A percentile compares a stretch with the other conserved stretches of the same genome.
Evolutionary conservation across 2,888 invertebrate species (phyloP).

Genomic region (Plutella xylostella): DNA sequence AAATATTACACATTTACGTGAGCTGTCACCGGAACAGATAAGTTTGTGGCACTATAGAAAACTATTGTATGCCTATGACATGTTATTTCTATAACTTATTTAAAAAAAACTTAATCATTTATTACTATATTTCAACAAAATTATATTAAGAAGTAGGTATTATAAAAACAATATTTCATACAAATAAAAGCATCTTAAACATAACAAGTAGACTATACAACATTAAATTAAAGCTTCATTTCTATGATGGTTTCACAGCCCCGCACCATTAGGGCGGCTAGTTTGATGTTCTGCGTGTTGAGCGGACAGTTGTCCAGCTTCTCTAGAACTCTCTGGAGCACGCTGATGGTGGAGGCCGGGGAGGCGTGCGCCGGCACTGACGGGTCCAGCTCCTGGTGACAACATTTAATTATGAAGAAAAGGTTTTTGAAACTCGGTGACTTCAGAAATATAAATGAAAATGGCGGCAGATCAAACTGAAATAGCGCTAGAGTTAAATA

Average conservation of each 20-base stretch:
- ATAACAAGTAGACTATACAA: not conserved
- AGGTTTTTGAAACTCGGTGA: no score
- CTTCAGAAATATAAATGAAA: no score
- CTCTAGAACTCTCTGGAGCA: conserved; percentile 38
- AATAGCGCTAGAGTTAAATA: no score
- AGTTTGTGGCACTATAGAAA: no score
- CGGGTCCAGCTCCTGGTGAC: conserved; percentile 40
- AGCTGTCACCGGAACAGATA: no score
- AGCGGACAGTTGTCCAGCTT: conserved; percentile 31
- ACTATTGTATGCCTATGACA: no score
- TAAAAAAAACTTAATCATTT: no score
- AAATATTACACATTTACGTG: no score
- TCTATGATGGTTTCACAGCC: conserved; percentile 43
- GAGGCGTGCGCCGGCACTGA: conserved; percentile 53
- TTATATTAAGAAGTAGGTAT: no score
- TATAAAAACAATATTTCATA: not conserved
- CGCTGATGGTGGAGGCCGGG: conserved; percentile 36
- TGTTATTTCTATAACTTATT: no score
- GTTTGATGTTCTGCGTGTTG: conserved; percentile 35
- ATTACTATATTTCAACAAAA: no score
- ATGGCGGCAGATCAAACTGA: no score
- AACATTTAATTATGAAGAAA: not conserved
- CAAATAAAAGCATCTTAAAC: not conserved
- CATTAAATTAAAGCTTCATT: conserved; percentile 27
- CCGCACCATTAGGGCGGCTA: conserved; percentile 43